Evolutionary conservation across 2,797 vertebrate genomes (phyloP), one percentile per base, ranked within the genome.

Genomic region (Labeo calbasu): DNA sequence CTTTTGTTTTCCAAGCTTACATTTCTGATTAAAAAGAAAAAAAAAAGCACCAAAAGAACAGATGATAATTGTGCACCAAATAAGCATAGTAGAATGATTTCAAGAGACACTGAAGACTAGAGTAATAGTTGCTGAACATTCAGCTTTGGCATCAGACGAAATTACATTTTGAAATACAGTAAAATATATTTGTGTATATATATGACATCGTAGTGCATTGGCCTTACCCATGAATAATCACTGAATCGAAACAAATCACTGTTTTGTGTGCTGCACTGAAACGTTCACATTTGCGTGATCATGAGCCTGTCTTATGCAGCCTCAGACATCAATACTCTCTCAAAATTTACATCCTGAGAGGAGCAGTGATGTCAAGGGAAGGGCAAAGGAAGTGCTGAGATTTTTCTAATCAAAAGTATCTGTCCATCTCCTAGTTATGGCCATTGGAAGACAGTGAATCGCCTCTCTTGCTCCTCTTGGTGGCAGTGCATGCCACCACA

Each of bases 381-480:
- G 36, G 23, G 71, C 9, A n/a, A 59, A 32, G 40, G 32, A 55
- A 63, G 40, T 12, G 7, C 23, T 28, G 19, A 21, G 48, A 36
- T 28, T 59, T 71, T 77, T 53, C 63, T 63, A 79, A 81, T 75
- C 75, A 72, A 73, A 59, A 25, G 9, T 59, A 80, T 83, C 59
- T 63, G 86, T 76, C 83, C 23, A n/a, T 50, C 76, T 82, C 32
- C 14, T 61, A 57, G 55, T 76, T 84, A 79, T 23, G 4, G 66
- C 66, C 17, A 1, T 70, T 77, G 40, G 55, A 82, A 77, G 50
- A 50, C 66, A 84, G 80, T 73, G 59, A 86, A 69, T 81, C 61
- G 1, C 43, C 63, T 83, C 68, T 36, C 50, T 70, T 23, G n/a
- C 81, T 51, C 61, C 79, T 55, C 68, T 79, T 79, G 50, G 68